Evolutionary conservation across 2,113 vertebrate genomes (phyloP).

Genomic region (Eudorcas thomsonii): DNA sequence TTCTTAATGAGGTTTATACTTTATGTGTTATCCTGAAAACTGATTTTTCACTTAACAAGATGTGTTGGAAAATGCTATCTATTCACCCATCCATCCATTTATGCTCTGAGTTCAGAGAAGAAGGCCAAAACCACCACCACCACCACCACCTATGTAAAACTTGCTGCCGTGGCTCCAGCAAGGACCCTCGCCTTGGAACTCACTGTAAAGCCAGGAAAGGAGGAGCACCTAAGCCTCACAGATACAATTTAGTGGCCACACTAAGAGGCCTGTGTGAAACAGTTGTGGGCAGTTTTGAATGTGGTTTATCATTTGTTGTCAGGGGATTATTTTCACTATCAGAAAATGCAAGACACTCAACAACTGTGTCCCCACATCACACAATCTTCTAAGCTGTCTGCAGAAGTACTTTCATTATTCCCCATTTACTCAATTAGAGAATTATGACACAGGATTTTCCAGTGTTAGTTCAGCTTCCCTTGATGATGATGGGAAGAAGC

Average conservation of each 20-base stretch:
- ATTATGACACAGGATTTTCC: background rate
- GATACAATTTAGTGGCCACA: background rate
- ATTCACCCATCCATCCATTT: background rate
- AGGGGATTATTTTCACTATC: background rate
- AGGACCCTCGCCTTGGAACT: background rate
- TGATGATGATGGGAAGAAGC: background rate
- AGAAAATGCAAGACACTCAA: background rate
- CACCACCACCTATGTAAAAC: background rate
- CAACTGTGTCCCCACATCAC: background rate
- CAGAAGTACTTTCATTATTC: background rate
- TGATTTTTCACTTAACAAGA: background rate
- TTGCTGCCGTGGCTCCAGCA: background rate
- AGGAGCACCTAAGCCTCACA: background rate
- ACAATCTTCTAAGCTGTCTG: background rate
- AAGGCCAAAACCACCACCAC: background rate
- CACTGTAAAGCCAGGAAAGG: background rate
- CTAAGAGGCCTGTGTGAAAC: background rate
- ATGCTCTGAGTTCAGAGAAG: background rate
- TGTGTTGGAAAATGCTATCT: background rate
- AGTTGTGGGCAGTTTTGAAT: background rate
- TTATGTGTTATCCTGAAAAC: background rate
- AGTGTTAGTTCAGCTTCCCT: background rate
- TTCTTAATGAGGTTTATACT: background rate
- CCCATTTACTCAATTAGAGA: background rate
- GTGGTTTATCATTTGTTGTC: background rate